Evolutionary conservation across 2,113 vertebrate genomes (phyloP).

Genomic region (Menidia beryllina): DNA sequence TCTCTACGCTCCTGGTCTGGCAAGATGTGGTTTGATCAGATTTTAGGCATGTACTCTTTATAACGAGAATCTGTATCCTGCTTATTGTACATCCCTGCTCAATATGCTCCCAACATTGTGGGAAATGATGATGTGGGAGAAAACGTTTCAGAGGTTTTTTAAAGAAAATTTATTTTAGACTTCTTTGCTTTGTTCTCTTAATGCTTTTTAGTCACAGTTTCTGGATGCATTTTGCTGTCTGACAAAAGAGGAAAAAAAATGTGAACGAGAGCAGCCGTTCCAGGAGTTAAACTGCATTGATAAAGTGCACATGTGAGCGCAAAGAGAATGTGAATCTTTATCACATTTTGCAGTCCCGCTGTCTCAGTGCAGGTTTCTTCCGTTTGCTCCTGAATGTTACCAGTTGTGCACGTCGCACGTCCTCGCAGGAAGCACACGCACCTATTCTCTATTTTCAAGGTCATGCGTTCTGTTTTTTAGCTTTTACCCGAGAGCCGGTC

Average conservation of each 20-base stretch:
- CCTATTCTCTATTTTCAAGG: conserved; percentile 49
- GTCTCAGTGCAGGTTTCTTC: background rate
- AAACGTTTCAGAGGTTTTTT: background rate
- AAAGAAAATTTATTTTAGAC: no score
- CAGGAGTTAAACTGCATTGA: no score
- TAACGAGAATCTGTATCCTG: no score
- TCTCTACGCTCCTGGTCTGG: no score
- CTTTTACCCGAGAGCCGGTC: background rate
- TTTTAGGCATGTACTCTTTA: no score
- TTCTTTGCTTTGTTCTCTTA: background rate
- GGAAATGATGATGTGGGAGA: background rate
- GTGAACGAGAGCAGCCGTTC: no score
- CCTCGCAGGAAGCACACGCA: conserved; percentile 2
- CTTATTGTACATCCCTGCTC: no score
- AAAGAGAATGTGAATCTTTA: background rate
- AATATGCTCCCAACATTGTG: background rate
- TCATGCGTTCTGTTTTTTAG: conserved; percentile 35
- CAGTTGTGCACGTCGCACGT: conserved; percentile 22
- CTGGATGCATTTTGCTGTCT: background rate
- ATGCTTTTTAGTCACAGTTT: background rate
- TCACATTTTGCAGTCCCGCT: background rate
- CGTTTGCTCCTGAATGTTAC: background rate
- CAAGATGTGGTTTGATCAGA: no score
- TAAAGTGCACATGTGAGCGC: no score
- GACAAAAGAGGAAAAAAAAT: no score